These are phyloP conservation scores for Aphodius granarius DNA, from an alignment of 2,888 invertebrate genomes.

Conservation along the genomic window DNA sequence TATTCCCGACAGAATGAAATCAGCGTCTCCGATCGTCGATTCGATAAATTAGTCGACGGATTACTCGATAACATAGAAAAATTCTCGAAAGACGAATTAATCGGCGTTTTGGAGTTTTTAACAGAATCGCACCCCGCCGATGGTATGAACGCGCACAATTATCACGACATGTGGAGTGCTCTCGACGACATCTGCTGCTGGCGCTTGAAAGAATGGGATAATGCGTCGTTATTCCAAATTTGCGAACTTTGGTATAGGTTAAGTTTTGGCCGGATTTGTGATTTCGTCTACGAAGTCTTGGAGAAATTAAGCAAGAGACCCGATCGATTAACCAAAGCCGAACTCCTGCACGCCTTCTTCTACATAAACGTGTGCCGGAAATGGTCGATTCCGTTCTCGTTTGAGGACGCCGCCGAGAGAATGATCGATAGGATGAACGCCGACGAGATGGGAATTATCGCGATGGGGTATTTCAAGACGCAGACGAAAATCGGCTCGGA, in stretches of 20 bases:
- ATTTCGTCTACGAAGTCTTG: slow-evolving; percentile 59
- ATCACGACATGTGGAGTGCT: slow-evolving; percentile 66
- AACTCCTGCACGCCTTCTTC: slow-evolving; percentile 70
- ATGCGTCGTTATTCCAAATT: slow-evolving; percentile 60
- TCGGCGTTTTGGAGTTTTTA: slow-evolving; percentile 58
- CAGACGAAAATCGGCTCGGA: slow-evolving; percentile 62
- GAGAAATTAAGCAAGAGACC: slow-evolving; percentile 61
- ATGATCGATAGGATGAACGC: slow-evolving; percentile 60
- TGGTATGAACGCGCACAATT: slow-evolving; percentile 61
- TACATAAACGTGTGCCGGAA: slow-evolving; percentile 64
- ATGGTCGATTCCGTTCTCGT: slow-evolving; percentile 63
- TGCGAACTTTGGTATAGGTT: slow-evolving; percentile 68
- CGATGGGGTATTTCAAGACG: slow-evolving; percentile 74
- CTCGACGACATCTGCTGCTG: slow-evolving; percentile 67
- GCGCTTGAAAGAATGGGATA: slow-evolving; percentile 56
- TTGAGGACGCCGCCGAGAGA: slow-evolving; percentile 61
- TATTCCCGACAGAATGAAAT: slow-evolving; percentile 44
- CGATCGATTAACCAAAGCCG: slow-evolving; percentile 60
- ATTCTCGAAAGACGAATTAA: slow-evolving; percentile 62
- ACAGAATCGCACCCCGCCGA: slow-evolving; percentile 57
- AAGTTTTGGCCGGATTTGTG: slow-evolving; percentile 56
- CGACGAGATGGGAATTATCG: slow-evolving; percentile 70
- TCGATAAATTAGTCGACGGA: slow-evolving; percentile 51
- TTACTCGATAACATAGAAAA: slow-evolving; percentile 57
- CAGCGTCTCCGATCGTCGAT: slow-evolving; percentile 43